Evolutionary conservation across 1,140 invertebrate species (phyloP), one percentile per base, ranked within the genome.

Genomic region (Reticulitermes speratus): DNA sequence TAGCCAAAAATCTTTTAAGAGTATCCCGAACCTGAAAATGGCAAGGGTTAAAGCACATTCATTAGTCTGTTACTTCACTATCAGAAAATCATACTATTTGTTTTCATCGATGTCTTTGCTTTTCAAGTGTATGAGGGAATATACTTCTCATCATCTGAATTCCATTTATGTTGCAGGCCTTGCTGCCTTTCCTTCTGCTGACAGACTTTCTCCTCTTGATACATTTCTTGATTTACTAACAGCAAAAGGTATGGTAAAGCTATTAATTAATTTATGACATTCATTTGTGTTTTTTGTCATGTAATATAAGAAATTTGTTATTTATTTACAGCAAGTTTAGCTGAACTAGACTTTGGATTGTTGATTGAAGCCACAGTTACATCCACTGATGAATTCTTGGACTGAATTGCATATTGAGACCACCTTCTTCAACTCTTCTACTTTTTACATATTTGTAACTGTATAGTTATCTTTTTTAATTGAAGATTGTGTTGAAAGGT

Each of bases 151-250:
- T 8, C 16, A 75, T 30, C 65, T 75, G 19, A 19, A 23, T 21
- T 65, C 19, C 19, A 65, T 21, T 83, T 32, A 45, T 88, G 86
- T 91, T 90, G 21, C 88, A 95, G 95, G 95, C 86, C 90, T 95
- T 88, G 93, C 94, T 83, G 94, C 94, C 16, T 94, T 95, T 89
- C 94, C 95, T 16, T 95, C 95, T 1, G 94, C 94, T 52, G 95
- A 96, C 90, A 92, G 95, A 85, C 90, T 96, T 2, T 96, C 96
- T 75, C 96, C 96, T 1, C 90, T 97, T 86, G 96, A 97, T 89
- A 96, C 96, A 25, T 97, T 97, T 89, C 91, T 97, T 82, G 96
- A 97, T 91, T 91, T 97, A 69, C 92, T 97, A 38, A 97, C 96
- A 3, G 96, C 96, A 19, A 97, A 97, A 92, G 93, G 93, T 93